Evolutionary conservation across 2,113 vertebrate genomes (phyloP).

Genomic region (Delphinapterus leucas): DNA sequence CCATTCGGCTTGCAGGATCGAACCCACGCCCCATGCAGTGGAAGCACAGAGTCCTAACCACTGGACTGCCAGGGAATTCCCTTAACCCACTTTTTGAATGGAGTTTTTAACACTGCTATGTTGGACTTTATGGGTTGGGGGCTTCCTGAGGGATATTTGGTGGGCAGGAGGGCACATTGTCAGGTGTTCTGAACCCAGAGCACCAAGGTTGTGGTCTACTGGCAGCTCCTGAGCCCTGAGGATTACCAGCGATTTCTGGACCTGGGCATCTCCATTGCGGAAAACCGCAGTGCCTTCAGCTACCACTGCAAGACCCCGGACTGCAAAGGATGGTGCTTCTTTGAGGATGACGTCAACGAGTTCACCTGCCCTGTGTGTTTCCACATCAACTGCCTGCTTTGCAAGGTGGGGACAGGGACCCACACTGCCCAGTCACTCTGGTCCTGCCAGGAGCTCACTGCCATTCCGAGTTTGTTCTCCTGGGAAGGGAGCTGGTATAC

Average conservation of each 20-base stretch:
- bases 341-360: constrained; percentile 90
- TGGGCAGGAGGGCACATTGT: background rate
- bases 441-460: background rate
- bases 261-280: constrained; percentile 87
- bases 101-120: background rate
- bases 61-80: background rate
- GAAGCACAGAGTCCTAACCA: background rate
- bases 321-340: constrained; percentile 92
- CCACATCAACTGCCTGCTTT: constrained; percentile 82
- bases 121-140: background rate
- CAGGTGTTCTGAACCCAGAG: background rate
- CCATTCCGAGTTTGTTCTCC: background rate
- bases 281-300: constrained; percentile 88
- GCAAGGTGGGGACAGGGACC: constrained; percentile 77
- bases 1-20: no score
- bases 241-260: constrained; percentile 89
- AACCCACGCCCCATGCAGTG: background rate
- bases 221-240: constrained; percentile 85
- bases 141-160: background rate
- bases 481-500: background rate
- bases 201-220: background rate
- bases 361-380: constrained; percentile 81
- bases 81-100: background rate
- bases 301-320: constrained; percentile 92
- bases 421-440: background rate